A percentile compares a stretch with the other conserved stretches of the same genome.
These are phyloP conservation scores for Ambastaia sidthimunki DNA, from an alignment of 2,797 vertebrate species.

Conservation along the genomic window DNA sequence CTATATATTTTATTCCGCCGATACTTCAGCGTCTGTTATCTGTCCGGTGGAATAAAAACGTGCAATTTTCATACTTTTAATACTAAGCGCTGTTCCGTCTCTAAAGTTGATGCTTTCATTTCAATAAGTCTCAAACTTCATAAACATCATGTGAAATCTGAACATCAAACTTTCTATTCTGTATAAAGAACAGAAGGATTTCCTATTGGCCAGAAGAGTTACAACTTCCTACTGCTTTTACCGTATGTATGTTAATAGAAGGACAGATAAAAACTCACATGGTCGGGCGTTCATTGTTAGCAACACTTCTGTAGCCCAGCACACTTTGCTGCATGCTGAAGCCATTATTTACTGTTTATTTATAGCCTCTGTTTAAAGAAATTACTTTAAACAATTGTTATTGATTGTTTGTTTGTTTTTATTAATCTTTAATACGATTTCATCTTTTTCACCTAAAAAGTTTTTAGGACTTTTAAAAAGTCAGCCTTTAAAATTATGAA, in stretches of 20 bases:
- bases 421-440: too few species aligned
- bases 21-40: too few species aligned
- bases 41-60: too few species aligned
- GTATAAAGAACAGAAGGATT: conserved; percentile 20
- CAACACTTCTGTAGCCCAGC: conserved; percentile 5
- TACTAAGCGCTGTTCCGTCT: not conserved
- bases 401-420: not conserved
- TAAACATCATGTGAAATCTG: conserved; percentile 1
- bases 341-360: not conserved
- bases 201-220: conserved; percentile 36
- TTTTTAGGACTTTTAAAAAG: too few species aligned
- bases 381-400: not conserved
- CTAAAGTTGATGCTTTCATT: not conserved
- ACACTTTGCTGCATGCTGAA: not conserved
- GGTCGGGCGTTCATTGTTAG: conserved; percentile 64
- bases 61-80: too few species aligned
- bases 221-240: conserved; percentile 65
- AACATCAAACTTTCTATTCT: not conserved
- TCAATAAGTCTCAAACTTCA: not conserved
- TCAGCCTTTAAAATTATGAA: too few species aligned
- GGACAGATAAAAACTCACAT: conserved; percentile 79
- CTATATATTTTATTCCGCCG: too few species aligned
- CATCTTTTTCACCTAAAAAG: not conserved
- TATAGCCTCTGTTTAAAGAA: not conserved
- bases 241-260: conserved; percentile 71